phyloP scores from a whole-genome alignment of 2,888 invertebrate genomes.

The Chironomus tentans region DNA sequence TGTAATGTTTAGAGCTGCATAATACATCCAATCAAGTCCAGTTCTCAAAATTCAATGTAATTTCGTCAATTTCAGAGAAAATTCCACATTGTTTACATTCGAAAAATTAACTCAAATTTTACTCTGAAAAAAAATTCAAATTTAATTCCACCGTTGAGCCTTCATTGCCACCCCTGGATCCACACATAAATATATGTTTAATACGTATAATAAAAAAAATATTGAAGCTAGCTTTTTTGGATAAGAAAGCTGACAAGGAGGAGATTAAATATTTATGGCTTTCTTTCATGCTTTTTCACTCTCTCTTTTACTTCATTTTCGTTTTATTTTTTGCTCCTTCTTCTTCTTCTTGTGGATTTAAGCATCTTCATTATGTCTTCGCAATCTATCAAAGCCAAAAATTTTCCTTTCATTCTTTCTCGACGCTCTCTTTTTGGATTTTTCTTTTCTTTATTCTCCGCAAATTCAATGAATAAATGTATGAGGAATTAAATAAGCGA shows the following conservation, averaged over 20 bases:
- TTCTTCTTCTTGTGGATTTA: constrained; percentile 5
- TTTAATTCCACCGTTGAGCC: too few species aligned
- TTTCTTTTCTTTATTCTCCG: not conserved
- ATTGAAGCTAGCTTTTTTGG: not conserved
- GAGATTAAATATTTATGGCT: constrained; percentile 22
- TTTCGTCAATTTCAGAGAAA: too few species aligned
- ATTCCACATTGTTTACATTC: too few species aligned
- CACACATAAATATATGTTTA: not conserved
- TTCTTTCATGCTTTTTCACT: constrained; percentile 4
- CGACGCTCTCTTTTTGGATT: not conserved
- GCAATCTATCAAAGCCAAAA: constrained; percentile 6
- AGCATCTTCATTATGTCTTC: constrained; percentile 21
- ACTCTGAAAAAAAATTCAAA: too few species aligned
- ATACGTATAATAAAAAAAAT: not conserved
- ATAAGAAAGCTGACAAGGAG: constrained; percentile 2
- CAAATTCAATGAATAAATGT: not conserved
- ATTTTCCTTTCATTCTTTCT: not conserved
- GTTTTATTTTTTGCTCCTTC: not conserved
- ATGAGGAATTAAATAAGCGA: not conserved
- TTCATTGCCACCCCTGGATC: too few species aligned
- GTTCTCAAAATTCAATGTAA: too few species aligned
- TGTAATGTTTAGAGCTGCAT: too few species aligned
- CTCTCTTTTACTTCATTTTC: not conserved
- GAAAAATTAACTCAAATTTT: too few species aligned
- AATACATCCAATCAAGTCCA: too few species aligned